These are phyloP conservation scores for Tinea semifulvella DNA, from an alignment of 2,888 invertebrate genomes.

Conservation along the genomic window DNA sequence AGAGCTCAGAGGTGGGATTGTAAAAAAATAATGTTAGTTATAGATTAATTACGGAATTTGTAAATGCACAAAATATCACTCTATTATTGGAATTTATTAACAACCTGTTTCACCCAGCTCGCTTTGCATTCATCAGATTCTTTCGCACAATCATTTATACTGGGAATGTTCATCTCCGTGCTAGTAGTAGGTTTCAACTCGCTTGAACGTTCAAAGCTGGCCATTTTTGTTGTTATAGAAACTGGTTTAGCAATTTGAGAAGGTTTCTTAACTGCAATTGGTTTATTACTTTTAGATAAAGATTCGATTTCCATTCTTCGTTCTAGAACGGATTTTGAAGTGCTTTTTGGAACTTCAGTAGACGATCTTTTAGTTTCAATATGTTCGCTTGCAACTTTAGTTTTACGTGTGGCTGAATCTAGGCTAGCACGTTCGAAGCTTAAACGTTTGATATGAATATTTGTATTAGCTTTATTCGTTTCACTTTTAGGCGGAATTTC, in stretches of 20 bases:
- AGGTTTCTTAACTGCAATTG: slow-evolving; percentile 33
- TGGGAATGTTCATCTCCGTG: slow-evolving; percentile 31
- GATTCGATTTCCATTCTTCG: slow-evolving; percentile 56
- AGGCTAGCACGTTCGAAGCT: slow-evolving; percentile 60
- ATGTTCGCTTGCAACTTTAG: slow-evolving; percentile 25
- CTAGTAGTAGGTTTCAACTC: slow-evolving; percentile 28
- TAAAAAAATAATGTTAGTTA: no score
- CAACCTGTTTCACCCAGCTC: slow-evolving; percentile 78
- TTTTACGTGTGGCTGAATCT: slow-evolving; percentile 52
- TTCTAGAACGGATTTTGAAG: slow-evolving; percentile 52
- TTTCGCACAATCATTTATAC: slow-evolving; percentile 29
- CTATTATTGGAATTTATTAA: slow-evolving; percentile 73
- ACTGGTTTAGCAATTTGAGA: slow-evolving; percentile 39
- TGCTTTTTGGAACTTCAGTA: slow-evolving; percentile 39
- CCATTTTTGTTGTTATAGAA: slow-evolving; percentile 47
- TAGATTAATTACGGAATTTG: no score
- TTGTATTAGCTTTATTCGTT: slow-evolving; percentile 31
- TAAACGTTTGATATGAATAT: slow-evolving; percentile 51
- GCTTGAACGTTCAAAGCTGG: slow-evolving; percentile 36
- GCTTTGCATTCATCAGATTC: slow-evolving; percentile 48
- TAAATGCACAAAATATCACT: no score
- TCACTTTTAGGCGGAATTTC: slow-evolving; percentile 4
- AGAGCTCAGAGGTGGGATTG: no score
- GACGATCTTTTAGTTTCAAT: slow-evolving; percentile 33
- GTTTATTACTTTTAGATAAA: slow-evolving; percentile 36